Conservation (phyloP, 2,113 vertebrate species). For the Thalassarche chlororhynchos region DNA sequence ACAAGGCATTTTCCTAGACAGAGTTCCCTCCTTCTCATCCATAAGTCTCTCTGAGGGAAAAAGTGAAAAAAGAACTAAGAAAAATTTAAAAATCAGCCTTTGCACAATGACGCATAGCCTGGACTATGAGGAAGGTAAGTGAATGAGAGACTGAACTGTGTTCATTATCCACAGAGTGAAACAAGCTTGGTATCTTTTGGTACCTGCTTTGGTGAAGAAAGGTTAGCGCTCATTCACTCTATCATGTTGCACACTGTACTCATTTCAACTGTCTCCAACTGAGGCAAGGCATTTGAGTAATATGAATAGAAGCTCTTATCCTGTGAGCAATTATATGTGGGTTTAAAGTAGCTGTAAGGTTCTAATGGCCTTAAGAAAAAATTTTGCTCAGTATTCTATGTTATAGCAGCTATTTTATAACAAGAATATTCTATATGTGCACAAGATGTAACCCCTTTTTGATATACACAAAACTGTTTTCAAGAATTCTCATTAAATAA, state of each 20-base stretch:
- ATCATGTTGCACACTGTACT: slow-evolving; percentile 9
- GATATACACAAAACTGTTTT: neutral
- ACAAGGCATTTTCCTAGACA: neutral
- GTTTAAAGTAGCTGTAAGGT: neutral
- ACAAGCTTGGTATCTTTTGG: slow-evolving; percentile 37
- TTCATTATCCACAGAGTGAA: slow-evolving; percentile 20
- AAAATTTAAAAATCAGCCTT: neutral
- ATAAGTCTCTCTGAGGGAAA: neutral
- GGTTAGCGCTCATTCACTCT: slow-evolving; percentile 37
- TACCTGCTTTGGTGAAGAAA: slow-evolving; percentile 17
- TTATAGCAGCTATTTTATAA: neutral
- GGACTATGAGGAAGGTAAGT: neutral
- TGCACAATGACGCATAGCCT: neutral
- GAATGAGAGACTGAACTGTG: neutral
- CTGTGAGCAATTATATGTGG: slow-evolving; percentile 31
- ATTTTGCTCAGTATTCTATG: neutral
- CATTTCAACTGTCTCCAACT: slow-evolving; percentile 44
- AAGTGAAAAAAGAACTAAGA: neutral
- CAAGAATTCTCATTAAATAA: neutral
- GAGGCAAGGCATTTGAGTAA: slow-evolving; percentile 49
- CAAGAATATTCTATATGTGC: neutral
- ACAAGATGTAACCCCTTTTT: neutral
- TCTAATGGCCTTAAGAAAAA: neutral
- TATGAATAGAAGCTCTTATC: slow-evolving; percentile 43
- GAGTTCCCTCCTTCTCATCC: neutral